A percentile compares a stretch with the other conserved stretches of the same genome.
These are phyloP conservation scores for Siniperca knerii DNA, from an alignment of 2,113 vertebrate species.

Conservation along the genomic window DNA sequence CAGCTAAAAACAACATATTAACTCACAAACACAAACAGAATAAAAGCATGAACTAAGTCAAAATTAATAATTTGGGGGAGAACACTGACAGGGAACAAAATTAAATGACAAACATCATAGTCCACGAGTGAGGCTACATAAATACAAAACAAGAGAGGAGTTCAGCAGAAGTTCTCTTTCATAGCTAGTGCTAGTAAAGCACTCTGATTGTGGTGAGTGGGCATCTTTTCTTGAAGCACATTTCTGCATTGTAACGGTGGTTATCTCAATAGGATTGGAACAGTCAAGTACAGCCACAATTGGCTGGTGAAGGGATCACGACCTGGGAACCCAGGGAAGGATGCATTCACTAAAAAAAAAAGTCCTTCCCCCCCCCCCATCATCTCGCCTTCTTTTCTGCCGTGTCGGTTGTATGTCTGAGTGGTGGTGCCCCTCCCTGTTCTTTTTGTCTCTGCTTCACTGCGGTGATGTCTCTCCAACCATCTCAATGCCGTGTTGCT, in stretches of 20 bases:
- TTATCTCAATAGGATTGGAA: constrained; percentile 61
- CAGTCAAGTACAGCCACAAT: constrained; percentile 67
- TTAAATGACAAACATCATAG: constrained; percentile 53
- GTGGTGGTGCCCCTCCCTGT: constrained; percentile 27
- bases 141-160: constrained; percentile 60
- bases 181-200: constrained; percentile 32
- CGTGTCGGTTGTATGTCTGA: constrained; percentile 30
- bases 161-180: constrained; percentile 56
- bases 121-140: constrained; percentile 71
- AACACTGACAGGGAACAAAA: constrained; percentile 31
- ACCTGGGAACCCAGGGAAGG: constrained; percentile 57
- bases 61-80: constrained; percentile 47
- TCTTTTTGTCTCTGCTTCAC: constrained; percentile 68
- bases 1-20: constrained; percentile 75
- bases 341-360: constrained; percentile 55
- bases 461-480: constrained; percentile 86
- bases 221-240: constrained; percentile 59
- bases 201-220: constrained; percentile 54
- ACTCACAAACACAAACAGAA: constrained; percentile 65
- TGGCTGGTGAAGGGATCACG: constrained; percentile 49
- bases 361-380: constrained; percentile 27
- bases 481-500: constrained; percentile 89
- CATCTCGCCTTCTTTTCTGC: constrained; percentile 23
- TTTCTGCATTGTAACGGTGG: constrained; percentile 59
- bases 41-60: constrained; percentile 62